Evolutionary conservation across 2,797 vertebrate genomes (phyloP).

Genomic region (Enoplosus armatus): DNA sequence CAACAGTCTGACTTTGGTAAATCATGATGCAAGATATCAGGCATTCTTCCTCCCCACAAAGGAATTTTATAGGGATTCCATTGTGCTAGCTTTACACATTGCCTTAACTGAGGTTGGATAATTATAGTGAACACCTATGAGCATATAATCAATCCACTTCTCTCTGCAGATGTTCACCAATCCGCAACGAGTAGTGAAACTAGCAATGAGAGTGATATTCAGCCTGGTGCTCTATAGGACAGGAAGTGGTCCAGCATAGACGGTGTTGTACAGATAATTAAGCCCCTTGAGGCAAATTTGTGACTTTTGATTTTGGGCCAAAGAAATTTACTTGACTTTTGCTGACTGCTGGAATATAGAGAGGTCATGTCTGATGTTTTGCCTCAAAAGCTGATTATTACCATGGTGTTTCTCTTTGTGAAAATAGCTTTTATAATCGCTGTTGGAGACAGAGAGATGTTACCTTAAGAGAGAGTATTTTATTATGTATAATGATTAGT

Average conservation of each 20-base stretch:
- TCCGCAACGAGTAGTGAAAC: conserved; percentile 42
- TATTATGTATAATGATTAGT: neutral
- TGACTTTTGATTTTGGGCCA: neutral
- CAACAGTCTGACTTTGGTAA: conserved; percentile 14
- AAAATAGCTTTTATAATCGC: no score
- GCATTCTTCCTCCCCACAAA: conserved; percentile 43
- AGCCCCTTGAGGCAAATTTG: neutral
- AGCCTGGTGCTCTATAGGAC: neutral
- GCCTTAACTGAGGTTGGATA: conserved; percentile 36
- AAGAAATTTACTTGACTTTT: neutral
- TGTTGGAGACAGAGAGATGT: no score
- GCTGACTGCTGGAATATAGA: neutral
- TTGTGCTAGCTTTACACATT: conserved; percentile 46
- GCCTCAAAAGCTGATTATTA: conserved; percentile 6
- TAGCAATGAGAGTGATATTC: conserved; percentile 15
- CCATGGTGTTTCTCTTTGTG: neutral
- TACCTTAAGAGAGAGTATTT: neutral
- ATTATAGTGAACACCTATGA: conserved; percentile 50
- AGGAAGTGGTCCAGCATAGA: neutral
- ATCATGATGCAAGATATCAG: conserved; percentile 50
- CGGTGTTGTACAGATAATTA: neutral
- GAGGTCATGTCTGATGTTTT: conserved; percentile 9
- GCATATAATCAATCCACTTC: conserved; percentile 5
- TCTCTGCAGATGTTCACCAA: conserved; percentile 44
- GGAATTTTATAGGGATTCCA: conserved; percentile 57